Conservation (phyloP, 2,113 vertebrate species). For the Coptodon bakossiorum region DNA sequence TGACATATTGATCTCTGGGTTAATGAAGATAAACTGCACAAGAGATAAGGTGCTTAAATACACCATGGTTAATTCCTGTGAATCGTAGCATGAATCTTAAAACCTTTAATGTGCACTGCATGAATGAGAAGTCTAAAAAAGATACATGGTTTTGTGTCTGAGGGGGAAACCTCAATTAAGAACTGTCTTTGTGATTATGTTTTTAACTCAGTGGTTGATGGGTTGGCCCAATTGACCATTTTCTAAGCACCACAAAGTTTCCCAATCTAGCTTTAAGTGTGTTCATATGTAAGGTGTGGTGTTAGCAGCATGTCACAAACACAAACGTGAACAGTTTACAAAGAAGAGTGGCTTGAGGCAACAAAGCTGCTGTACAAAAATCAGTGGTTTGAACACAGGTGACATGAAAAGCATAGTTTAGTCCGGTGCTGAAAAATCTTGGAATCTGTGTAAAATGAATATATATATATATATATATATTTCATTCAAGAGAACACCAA, state of each 20-base stretch:
- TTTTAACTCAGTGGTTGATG: background rate
- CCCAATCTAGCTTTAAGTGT: background rate
- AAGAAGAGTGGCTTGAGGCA: background rate
- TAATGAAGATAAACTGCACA: slow-evolving; percentile 67
- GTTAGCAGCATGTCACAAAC: background rate
- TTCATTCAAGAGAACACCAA: background rate
- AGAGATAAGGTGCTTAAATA: slow-evolving; percentile 37
- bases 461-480: too few species aligned
- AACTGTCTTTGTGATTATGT: background rate
- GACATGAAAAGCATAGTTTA: background rate
- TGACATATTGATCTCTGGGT: slow-evolving; percentile 66
- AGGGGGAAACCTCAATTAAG: background rate
- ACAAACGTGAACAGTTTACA: background rate
- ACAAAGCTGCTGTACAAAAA: background rate
- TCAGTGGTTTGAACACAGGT: background rate
- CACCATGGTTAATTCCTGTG: slow-evolving; percentile 25
- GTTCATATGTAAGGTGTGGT: background rate
- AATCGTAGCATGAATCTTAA: slow-evolving; percentile 36
- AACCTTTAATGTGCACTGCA: background rate
- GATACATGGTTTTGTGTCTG: background rate
- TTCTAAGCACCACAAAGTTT: background rate
- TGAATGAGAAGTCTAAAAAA: background rate
- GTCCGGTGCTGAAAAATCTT: background rate
- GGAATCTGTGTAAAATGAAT: background rate
- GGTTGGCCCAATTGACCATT: background rate